phyloP scores from a whole-genome alignment of 1,140 invertebrate genomes.

The Dolichoris vasculosae region DNA sequence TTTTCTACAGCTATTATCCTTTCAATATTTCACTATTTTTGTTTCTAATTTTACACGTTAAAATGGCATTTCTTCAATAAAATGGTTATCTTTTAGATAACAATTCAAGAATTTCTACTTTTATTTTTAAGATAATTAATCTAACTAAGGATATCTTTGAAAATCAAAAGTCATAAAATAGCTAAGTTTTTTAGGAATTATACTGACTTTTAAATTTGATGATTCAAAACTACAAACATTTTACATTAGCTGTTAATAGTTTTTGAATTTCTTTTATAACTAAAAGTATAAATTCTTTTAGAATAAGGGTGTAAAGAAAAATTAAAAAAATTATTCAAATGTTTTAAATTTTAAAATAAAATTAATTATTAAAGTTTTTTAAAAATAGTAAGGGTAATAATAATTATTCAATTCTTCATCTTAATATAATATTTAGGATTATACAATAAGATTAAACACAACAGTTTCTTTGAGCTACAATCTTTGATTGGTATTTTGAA shows the following conservation, averaged over 20 bases:
- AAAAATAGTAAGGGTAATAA: too few relatives aligned
- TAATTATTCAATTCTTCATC: too few relatives aligned
- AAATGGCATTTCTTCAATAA: not conserved
- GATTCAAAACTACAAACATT: too few relatives aligned
- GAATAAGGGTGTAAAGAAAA: too few relatives aligned
- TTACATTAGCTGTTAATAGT: too few relatives aligned
- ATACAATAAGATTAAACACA: not conserved
- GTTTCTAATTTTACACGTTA: not conserved
- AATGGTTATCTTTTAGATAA: not conserved
- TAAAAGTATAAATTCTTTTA: too few relatives aligned
- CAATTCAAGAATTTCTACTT: not conserved
- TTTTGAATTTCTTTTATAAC: too few relatives aligned
- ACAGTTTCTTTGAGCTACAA: not conserved
- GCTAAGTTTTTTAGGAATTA: not conserved
- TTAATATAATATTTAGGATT: too few relatives aligned
- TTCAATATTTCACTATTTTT: not conserved
- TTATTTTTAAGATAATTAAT: not conserved
- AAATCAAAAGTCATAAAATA: not conserved
- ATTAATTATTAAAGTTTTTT: too few relatives aligned
- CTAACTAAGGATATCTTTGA: not conserved
- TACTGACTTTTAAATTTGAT: not conserved
- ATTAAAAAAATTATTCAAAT: too few relatives aligned
- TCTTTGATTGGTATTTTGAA: not conserved
- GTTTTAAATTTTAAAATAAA: too few relatives aligned
- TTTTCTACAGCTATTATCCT: not conserved